A percentile compares a stretch with the other conserved stretches of the same genome.
Evolutionary conservation across 2,113 vertebrate genomes (phyloP).

Genomic region (Apaloderma vittatum): DNA sequence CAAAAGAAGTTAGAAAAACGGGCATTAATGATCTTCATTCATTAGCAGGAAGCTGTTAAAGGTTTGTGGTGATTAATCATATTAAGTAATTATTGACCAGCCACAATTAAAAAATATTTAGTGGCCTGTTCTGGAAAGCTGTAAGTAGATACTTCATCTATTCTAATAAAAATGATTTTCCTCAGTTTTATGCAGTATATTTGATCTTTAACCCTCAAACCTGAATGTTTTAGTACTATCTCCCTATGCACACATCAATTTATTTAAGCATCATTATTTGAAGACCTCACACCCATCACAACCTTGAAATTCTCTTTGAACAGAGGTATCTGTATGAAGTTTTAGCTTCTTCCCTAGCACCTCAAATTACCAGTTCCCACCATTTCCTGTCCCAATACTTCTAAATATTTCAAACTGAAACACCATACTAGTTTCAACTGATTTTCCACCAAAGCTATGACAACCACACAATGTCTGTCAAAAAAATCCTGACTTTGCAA

Average conservation of each 20-base stretch:
- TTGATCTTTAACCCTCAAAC: neutral
- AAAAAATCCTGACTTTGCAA: neutral
- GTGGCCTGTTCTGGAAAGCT: neutral
- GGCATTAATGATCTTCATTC: neutral
- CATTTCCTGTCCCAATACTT: neutral
- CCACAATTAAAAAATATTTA: constrained; percentile 17
- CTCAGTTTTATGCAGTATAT: neutral
- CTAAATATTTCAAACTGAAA: neutral
- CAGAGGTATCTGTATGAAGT: neutral
- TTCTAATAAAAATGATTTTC: neutral
- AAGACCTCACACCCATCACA: neutral
- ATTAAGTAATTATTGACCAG: constrained; percentile 27
- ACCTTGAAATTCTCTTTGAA: neutral
- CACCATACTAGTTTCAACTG: neutral
- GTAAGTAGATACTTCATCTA: neutral
- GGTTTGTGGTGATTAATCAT: neutral
- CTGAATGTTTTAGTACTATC: neutral
- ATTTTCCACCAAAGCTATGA: neutral
- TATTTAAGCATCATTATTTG: neutral
- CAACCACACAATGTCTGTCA: neutral
- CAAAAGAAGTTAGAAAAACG: neutral
- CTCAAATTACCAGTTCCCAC: neutral
- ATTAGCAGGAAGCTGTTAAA: constrained; percentile 39
- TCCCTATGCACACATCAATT: neutral
- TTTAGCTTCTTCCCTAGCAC: neutral